Percentiles rank a stretch among this genome's conserved stretches.
These are phyloP conservation scores for Halcyon malimbica DNA, from an alignment of 2,113 vertebrate genomes.

Conservation along the genomic window DNA sequence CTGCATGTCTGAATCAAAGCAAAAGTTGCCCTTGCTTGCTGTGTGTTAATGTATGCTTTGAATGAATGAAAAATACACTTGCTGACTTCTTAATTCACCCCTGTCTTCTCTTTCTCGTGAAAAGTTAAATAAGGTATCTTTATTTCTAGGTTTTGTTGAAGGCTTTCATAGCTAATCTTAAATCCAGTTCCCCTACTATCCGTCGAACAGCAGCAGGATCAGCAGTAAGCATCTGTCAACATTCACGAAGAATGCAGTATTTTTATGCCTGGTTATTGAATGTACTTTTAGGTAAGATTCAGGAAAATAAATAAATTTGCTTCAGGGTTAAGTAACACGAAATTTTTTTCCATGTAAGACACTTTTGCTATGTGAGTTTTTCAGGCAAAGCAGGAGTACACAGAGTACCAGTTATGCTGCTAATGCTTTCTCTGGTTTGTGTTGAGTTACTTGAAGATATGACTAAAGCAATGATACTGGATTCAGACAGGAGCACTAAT, in stretches of 20 bases:
- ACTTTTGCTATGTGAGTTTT: background rate
- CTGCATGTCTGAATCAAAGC: background rate
- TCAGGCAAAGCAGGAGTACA: background rate
- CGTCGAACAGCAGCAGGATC: slow-evolving; percentile 91
- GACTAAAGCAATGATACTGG: background rate
- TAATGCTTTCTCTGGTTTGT: background rate
- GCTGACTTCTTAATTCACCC: background rate
- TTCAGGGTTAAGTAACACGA: background rate
- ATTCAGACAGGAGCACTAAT: background rate
- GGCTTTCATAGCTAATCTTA: slow-evolving; percentile 92
- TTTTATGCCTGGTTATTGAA: slow-evolving; percentile 97
- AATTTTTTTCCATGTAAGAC: background rate
- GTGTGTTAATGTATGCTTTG: background rate
- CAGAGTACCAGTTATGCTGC: background rate
- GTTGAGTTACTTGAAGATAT: background rate
- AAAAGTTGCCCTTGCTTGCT: background rate
- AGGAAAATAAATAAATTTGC: too few relatives aligned
- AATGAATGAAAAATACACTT: background rate
- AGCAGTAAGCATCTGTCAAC: slow-evolving; percentile 90
- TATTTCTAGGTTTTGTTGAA: slow-evolving; percentile 86
- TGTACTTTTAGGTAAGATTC: slow-evolving; percentile 86
- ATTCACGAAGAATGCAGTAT: slow-evolving; percentile 89
- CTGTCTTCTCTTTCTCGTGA: background rate
- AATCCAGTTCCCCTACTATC: slow-evolving; percentile 91
- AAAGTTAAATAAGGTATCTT: background rate